Base-by-base conservation (phyloP, 2,113 vertebrate genomes). In the Felis chaus region DNA sequence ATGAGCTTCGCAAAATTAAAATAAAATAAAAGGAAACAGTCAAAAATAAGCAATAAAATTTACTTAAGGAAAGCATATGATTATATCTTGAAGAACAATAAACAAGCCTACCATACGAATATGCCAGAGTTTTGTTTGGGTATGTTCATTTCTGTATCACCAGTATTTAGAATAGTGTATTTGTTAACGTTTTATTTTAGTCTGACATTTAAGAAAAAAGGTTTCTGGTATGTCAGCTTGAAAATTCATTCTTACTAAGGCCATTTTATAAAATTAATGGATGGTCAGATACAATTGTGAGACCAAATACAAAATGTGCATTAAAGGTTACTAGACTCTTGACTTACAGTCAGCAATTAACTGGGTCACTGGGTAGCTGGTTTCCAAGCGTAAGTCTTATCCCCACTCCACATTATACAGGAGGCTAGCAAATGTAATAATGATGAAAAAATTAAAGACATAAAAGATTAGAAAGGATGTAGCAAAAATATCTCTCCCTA, bases 21-120 rank as follows among this genome's bases (percentile, higher is more conserved):
- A n/a, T n/a, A 21, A 41, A 87, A 55, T 66, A 33, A 69, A 69
- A 86, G 39, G 39, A 81, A 96, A 36, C 1, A 41, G 79, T 53
- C 10, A 82, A 95, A 96, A 86, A 6, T 39, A 85, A 96, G 73
- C 45, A 87, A n/a, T 73, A 79, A 89, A 79, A 81, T 85, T 79
- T 39, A 79, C n/a, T 89, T 55, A 81, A 92, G 29, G 36, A 27
- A 93, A n/a, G 25, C 81, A 33, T 48, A 53, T 2, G 3, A 19
- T 50, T 36, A 4, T 78, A 57, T 31, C 15, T 23, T 53, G 12
- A 96, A 76, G 84, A 88, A 93, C 57, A 94, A 39, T 12, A 25
- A 69, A 33, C 14, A n/a, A 79, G 23, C 31, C n/a, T 66, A 65
- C 25, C 7, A 11, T 68, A 53, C 2, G 33, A 33, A 89, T 48